These are phyloP conservation scores for Elmis aenea DNA, from an alignment of 2,888 invertebrate species.

Conservation along the genomic window DNA sequence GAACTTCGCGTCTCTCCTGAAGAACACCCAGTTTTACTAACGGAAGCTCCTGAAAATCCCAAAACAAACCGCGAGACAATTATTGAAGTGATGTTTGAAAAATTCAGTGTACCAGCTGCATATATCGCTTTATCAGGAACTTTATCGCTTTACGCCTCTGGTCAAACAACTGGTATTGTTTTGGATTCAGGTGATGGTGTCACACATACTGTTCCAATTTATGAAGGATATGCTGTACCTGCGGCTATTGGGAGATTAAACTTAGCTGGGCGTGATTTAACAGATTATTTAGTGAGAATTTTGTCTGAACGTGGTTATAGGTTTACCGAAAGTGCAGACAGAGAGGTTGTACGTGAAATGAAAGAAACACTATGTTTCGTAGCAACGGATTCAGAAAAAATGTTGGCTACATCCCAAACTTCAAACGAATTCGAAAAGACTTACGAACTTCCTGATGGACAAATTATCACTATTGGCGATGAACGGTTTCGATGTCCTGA, in stretches of 20 bases:
- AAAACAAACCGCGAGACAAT: constrained; percentile 9
- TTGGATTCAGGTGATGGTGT: constrained; percentile 14
- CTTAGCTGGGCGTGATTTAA: constrained; percentile 12
- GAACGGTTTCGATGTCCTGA: constrained; percentile 12
- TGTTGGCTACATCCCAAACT: constrained; percentile 5
- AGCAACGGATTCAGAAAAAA: constrained; percentile 5
- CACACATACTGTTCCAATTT: constrained; percentile 12
- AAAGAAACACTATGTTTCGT: constrained; percentile 14
- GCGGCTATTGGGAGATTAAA: constrained; percentile 8
- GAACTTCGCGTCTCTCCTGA: constrained; percentile 10
- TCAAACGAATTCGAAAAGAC: background rate
- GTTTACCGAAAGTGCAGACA: constrained; percentile 7
- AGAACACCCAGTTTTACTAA: constrained; percentile 14
- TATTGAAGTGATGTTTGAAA: constrained; percentile 13
- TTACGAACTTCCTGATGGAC: constrained; percentile 15
- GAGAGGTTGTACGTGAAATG: constrained; percentile 9
- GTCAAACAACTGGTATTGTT: constrained; percentile 12
- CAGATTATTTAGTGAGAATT: constrained; percentile 11
- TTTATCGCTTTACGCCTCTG: constrained; percentile 12
- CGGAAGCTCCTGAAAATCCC: constrained; percentile 11
- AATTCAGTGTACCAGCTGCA: constrained; percentile 11
- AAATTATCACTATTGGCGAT: constrained; percentile 5
- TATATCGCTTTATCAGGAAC: constrained; percentile 10
- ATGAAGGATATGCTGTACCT: constrained; percentile 13
- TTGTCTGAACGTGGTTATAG: constrained; percentile 12